Evolutionary conservation across 2,888 invertebrate species (phyloP).

Genomic region (Zhuqinia jingwanae): DNA sequence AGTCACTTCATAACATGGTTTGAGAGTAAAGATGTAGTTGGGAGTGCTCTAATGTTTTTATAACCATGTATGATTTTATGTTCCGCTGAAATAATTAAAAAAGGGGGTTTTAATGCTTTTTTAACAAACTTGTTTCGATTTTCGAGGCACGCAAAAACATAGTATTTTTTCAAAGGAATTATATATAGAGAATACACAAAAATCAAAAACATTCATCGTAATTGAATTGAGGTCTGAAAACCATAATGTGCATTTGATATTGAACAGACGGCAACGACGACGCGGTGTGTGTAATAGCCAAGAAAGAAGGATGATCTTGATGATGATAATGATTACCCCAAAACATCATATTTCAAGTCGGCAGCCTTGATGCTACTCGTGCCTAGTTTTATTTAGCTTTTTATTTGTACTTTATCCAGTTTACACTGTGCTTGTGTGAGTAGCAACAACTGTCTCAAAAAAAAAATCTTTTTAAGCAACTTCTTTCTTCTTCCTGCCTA

Average conservation of each 20-base stretch:
- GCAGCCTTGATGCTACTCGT: background rate
- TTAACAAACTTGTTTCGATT: too few relatives aligned
- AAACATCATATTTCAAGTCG: background rate
- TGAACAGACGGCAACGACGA: slow-evolving; percentile 18
- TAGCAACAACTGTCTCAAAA: too few relatives aligned
- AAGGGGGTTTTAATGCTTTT: slow-evolving; percentile 23
- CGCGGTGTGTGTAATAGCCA: background rate
- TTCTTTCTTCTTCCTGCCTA: slow-evolving; percentile 9
- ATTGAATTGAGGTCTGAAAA: slow-evolving; percentile 38
- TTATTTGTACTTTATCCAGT: slow-evolving; percentile 57
- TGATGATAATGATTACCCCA: background rate
- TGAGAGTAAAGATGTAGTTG: too few relatives aligned
- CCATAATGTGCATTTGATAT: slow-evolving; percentile 7
- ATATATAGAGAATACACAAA: too few relatives aligned
- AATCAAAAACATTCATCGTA: slow-evolving; percentile 13
- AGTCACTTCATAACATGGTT: too few relatives aligned
- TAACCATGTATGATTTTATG: slow-evolving; percentile 45
- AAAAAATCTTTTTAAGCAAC: slow-evolving; percentile 15
- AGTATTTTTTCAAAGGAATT: too few relatives aligned
- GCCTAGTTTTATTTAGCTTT: slow-evolving; percentile 21
- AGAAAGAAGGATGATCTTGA: slow-evolving; percentile 1
- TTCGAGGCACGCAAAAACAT: too few relatives aligned
- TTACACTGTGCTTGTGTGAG: too few relatives aligned
- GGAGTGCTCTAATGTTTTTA: too few relatives aligned
- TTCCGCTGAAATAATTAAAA: slow-evolving; percentile 33